Evolutionary conservation across 2,797 vertebrate species (phyloP), one percentile per base, ranked within the genome.

Genomic region (Ibycter americanus): DNA sequence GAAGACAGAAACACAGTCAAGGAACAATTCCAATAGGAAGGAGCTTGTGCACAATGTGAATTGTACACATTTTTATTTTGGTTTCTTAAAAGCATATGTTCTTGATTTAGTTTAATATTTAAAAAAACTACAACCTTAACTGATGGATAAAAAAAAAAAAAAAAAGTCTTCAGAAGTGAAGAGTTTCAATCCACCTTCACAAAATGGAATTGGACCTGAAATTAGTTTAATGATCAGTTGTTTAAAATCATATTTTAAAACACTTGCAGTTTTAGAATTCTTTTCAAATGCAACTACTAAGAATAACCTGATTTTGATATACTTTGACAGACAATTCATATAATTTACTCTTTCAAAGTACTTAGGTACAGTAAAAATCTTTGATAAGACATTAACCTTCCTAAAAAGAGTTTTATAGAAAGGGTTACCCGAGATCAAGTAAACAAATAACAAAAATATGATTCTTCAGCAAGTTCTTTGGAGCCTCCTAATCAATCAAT

Each of bases 391-490:
- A 77, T 5, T 42, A 81, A 42, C 22, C 19, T 68, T 89, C 34
- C 42, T 38, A 31, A 79, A 63, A 52, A 66, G 52, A 40, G 40
- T 54, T 74, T 83, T 11, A 17, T 25, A 36, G 42, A 67, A 71
- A 1, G 27, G 54, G 83, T 36, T 90, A 67, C 68, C 54, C 20
- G 38, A 93, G 80, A 55, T 49, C 54, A 54, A 34, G 55, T 46
- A 93, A 58, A 78, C 76, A 89, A 90, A 67, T 58, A 59, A 72
- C 55, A 65, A 96, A 79, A 79, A 86, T 55, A 61, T 27, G 49
- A 90, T 46, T 83, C 83, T 76, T 93, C 72, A 94, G 40, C 78
- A 93, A 94, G 23, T 83, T 34, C 55, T 83, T 92, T 16, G 38
- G 38, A 78, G 78, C 15, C 36, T 83, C 68, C 66, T 66, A 76